Evolutionary conservation across 2,113 vertebrate genomes (phyloP), one percentile per base, ranked within the genome.

Genomic region (Actenoides lindsayi): DNA sequence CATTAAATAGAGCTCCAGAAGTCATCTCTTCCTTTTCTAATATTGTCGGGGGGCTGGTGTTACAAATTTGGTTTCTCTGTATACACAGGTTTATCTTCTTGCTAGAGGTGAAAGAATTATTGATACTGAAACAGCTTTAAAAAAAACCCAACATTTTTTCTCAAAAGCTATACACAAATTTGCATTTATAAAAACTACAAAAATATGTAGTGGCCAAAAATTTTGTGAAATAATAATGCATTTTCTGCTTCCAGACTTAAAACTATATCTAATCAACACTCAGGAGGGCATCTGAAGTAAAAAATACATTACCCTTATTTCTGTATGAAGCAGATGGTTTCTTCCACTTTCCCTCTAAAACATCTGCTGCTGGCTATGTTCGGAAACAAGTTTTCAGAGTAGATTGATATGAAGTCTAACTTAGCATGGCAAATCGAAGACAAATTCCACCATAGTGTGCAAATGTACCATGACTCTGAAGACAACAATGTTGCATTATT

Each of bases 71-170:
- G 39, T 80, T 70, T 89, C 30, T 90, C 76, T 93, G 80, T 64
- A 89, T 39, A 30, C 33, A 78, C 17, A 83, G n/a, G 33, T 70
- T 90, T 94, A 60, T 68, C 31, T 79, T 54, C 80, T 79, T 93
- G 39, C 44, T 76, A 88, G 65, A 94, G 79, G 64, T 30, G 5
- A 85, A 73, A 81, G 27, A 91, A 10, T 73, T 48, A 44, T 2
- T 88, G 75, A 91, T 84, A 94, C 31, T 37, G 81, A 95, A 96
- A 77, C 28, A 62, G 6, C 35, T 91, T 64, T 33, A 81, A 81
- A 51, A 51, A 51, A 25, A 50, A 24, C 4, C 21, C 24, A 28
- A 15, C 27, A 16, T 16, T 7, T 79, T 59, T 85, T 9, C 30
- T 80, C 15, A 84, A 85, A 62, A 88, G 21, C 8, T 25, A 28